These are phyloP conservation scores for Cyrtonyx montezumae DNA, from an alignment of 2,113 vertebrate species.

Conservation along the genomic window DNA sequence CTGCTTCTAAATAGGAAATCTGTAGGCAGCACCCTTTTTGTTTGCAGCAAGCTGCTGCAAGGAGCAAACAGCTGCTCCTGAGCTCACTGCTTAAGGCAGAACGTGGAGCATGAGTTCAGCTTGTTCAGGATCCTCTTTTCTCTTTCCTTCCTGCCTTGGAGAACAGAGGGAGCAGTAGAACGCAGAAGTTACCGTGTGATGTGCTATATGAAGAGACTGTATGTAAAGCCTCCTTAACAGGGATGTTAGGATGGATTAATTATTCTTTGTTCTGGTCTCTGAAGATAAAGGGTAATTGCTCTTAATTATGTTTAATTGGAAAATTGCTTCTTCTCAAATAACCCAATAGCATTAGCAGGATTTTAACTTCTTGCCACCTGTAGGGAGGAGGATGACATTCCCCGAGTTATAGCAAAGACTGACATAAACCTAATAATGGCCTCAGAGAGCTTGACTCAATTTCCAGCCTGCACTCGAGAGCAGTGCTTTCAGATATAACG, in stretches of 20 bases:
- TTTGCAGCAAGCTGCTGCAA: conserved; percentile 8
- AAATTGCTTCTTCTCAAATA: conserved; percentile 41
- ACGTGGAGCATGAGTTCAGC: not conserved
- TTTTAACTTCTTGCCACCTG: conserved; percentile 1
- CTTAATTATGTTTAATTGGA: conserved; percentile 62
- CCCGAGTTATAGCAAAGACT: not conserved
- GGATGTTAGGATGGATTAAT: conserved; percentile 44
- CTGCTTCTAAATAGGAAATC: not conserved
- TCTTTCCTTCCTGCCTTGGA: not conserved
- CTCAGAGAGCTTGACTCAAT: not conserved
- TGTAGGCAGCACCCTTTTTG: not conserved
- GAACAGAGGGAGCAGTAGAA: not conserved
- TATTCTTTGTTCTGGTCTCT: conserved; percentile 58
- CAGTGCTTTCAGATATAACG: not conserved
- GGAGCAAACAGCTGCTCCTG: not conserved
- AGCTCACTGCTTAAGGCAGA: not conserved
- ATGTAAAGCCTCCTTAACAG: not conserved
- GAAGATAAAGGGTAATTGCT: conserved; percentile 57
- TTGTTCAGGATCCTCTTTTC: not conserved
- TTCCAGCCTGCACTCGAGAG: not conserved
- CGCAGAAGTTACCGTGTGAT: not conserved
- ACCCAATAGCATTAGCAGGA: not conserved
- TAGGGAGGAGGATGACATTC: not conserved
- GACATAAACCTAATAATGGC: not conserved
- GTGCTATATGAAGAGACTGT: not conserved